Percentiles rank a stretch among this genome's conserved stretches.
Evolutionary conservation across 2,113 vertebrate genomes (phyloP).

Genomic region (Hemiscyllium ocellatum): DNA sequence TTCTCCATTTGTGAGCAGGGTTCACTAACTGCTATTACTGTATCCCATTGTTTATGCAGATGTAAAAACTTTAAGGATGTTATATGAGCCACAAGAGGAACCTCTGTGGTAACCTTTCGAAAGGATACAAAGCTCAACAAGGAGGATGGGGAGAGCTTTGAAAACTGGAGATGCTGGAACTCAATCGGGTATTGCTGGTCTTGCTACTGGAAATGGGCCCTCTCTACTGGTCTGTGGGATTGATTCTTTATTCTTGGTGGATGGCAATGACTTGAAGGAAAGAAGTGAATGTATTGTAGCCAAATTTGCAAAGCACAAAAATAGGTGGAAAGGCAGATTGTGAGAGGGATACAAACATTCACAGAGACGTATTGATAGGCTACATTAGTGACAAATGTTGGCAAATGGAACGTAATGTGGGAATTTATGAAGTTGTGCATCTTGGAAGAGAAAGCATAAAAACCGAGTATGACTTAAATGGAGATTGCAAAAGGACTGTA

Average conservation of each 20-base stretch:
- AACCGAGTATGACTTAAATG: too few relatives aligned
- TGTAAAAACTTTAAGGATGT: conserved; percentile 37
- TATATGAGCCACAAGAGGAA: conserved; percentile 30
- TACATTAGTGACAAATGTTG: too few relatives aligned
- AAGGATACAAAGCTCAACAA: not conserved
- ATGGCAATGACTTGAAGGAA: not conserved
- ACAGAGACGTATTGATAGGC: too few relatives aligned
- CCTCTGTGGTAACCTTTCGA: conserved; percentile 17
- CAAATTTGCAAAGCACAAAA: too few relatives aligned
- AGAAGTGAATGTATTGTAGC: too few relatives aligned
- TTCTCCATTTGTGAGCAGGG: not conserved
- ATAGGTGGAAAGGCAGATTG: too few relatives aligned
- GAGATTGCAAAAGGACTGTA: too few relatives aligned
- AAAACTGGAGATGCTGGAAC: not conserved
- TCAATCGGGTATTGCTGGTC: not conserved
- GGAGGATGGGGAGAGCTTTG: not conserved
- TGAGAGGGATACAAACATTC: too few relatives aligned
- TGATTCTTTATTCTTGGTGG: not conserved
- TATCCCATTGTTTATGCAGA: conserved; percentile 24
- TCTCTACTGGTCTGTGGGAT: not conserved
- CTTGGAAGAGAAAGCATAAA: too few relatives aligned
- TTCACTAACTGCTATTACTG: conserved; percentile 10
- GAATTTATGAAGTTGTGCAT: too few relatives aligned
- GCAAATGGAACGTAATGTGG: too few relatives aligned
- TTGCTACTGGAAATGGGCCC: not conserved